phyloP scores from a whole-genome alignment of 2,888 invertebrate genomes.

The Drosophila subquinaria region DNA sequence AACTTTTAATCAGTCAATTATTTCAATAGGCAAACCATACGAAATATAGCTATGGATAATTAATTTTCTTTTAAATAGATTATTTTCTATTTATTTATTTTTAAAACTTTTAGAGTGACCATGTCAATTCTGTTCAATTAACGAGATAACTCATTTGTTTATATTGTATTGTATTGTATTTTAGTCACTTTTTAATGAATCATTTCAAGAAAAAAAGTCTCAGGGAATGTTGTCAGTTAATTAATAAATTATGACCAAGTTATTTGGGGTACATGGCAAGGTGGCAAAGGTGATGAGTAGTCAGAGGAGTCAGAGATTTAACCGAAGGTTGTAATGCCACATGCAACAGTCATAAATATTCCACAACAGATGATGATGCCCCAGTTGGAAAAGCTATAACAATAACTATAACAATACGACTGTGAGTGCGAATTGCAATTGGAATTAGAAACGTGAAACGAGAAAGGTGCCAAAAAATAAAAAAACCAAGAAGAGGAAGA shows the following conservation, averaged over 20 bases:
- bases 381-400: constrained; percentile 8
- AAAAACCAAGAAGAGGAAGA: neutral
- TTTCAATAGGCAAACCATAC: too few relatives aligned
- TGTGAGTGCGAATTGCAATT: constrained; percentile 49
- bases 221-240: constrained; percentile 5
- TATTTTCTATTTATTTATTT: too few relatives aligned
- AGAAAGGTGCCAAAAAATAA: constrained; percentile 37
- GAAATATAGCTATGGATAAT: too few relatives aligned
- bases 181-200: neutral
- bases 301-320: constrained; percentile 6
- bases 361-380: constrained; percentile 29
- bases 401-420: constrained; percentile 53
- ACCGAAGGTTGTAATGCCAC: constrained; percentile 18
- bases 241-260: constrained; percentile 15
- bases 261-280: constrained; percentile 8
- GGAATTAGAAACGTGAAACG: constrained; percentile 37
- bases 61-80: too few relatives aligned
- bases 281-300: constrained; percentile 4
- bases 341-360: constrained; percentile 50
- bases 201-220: neutral
- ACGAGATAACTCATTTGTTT: too few relatives aligned
- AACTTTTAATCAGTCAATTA: neutral
- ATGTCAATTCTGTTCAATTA: too few relatives aligned
- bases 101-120: too few relatives aligned
- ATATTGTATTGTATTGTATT: neutral